These are phyloP conservation scores for Silurus aristotelis DNA, from an alignment of 2,797 vertebrate genomes.

Conservation along the genomic window DNA sequence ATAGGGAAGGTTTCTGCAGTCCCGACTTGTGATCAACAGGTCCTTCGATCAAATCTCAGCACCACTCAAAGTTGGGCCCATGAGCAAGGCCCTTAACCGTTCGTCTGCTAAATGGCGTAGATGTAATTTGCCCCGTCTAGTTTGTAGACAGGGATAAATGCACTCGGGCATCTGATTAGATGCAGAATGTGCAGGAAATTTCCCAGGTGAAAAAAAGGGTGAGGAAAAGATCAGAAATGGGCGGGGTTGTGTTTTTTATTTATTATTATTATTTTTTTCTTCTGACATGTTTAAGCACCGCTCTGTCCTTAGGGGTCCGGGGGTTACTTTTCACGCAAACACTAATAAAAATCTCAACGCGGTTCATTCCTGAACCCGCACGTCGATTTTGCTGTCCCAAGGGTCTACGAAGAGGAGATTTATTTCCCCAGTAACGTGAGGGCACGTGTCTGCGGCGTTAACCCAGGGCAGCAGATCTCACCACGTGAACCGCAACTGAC, in stretches of 20 bases:
- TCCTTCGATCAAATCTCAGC: no score
- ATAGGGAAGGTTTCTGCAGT: no score
- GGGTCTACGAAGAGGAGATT: not conserved
- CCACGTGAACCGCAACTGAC: conserved; percentile 1
- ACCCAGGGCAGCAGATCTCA: not conserved
- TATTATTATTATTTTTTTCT: not conserved
- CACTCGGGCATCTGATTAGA: not conserved
- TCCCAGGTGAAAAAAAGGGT: not conserved
- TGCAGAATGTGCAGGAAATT: not conserved
- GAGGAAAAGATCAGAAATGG: not conserved
- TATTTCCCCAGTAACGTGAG: not conserved
- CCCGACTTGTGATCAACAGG: no score
- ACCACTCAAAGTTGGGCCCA: no score
- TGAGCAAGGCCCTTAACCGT: no score
- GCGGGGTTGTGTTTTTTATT: no score
- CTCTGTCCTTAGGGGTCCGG: not conserved
- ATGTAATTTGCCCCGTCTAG: not conserved
- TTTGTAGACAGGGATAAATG: not conserved
- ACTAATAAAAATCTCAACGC: not conserved
- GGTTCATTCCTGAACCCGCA: not conserved
- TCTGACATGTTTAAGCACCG: not conserved
- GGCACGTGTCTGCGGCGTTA: not conserved
- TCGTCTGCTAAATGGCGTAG: no score
- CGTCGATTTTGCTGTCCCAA: not conserved
- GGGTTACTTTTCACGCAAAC: not conserved